Base-by-base conservation (phyloP, 1,140 invertebrate genomes). In the Tyrophagus putrescentiae region DNA sequence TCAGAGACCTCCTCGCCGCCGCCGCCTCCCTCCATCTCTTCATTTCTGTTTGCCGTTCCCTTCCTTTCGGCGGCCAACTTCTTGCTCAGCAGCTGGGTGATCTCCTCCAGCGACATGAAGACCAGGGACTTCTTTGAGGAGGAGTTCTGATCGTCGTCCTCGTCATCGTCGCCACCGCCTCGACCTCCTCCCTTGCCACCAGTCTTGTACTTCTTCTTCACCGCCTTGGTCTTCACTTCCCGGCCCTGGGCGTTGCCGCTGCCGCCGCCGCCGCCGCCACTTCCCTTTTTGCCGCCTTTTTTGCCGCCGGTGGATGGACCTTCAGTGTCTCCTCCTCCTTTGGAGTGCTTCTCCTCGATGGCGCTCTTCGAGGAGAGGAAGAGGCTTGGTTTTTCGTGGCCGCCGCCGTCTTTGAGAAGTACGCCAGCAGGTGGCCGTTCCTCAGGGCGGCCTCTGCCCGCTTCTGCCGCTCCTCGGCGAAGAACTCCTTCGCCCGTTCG, bases 151-250 rank as follows among this genome's bases (percentile, higher is more conserved):
- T 41, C 56, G 56, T 4, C 4, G 25, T 74, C 74, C 28, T 74
- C 73, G 18, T 66, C 66, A 25, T 74, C 69, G 41, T 71, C 73
- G 61, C 73, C 77, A 69, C 80, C 73, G 11, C 27, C 29, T 18
- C 39, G 7, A 25, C n/a, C 6, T 6, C 16, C 9, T 11, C 27
- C 18, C 16, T 32, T 61, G 25, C 45, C 9, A 68, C 69, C 69
- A 62, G 65, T 67, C 60, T 68, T 66, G 54, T 72, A 70, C 66
- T 79, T 80, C 68, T 79, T 79, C 67, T 97, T 97, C 0, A 84
- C 84, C 5, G 90, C 84, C 72, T 92, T 94, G 0, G 87, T 95
- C 75, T 94, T 96, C 0, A 89, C 92, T 76, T 97, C 92, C 57
- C 92, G 76, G 0, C 91, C 92, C 73, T 94, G 90, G 31, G 81